Conservation (phyloP, 2,888 invertebrate species). For the Patella pellucida region DNA sequence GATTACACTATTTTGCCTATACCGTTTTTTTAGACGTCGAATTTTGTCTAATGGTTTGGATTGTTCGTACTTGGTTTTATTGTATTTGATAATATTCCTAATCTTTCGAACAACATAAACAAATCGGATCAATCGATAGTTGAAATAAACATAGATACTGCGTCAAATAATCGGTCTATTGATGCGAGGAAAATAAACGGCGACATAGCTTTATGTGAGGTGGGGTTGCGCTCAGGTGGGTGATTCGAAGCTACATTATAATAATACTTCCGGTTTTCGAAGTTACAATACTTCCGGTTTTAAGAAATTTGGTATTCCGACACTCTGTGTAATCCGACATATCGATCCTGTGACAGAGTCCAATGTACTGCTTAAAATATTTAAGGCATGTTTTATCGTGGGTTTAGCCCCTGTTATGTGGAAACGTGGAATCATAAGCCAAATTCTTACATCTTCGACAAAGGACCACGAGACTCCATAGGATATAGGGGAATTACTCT, state of each 20-base stretch:
- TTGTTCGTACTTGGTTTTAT: too few relatives aligned
- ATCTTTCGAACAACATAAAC: too few relatives aligned
- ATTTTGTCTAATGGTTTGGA: too few relatives aligned
- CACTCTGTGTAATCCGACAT: background rate
- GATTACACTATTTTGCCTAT: too few relatives aligned
- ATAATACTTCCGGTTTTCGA: too few relatives aligned
- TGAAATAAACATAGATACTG: too few relatives aligned
- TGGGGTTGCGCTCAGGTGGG: background rate
- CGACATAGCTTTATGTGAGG: background rate
- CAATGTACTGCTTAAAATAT: slow-evolving; percentile 21
- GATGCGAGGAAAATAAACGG: background rate
- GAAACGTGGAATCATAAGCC: slow-evolving; percentile 27
- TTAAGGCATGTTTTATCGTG: slow-evolving; percentile 29
- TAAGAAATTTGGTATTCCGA: too few relatives aligned
- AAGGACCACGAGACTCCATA: slow-evolving; percentile 18
- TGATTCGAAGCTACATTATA: too few relatives aligned
- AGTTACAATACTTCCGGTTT: too few relatives aligned
- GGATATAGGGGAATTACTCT: slow-evolving; percentile 30
- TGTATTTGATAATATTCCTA: background rate
- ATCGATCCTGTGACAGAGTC: background rate
- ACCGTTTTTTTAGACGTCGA: too few relatives aligned
- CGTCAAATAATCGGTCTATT: too few relatives aligned
- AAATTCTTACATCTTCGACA: slow-evolving; percentile 28
- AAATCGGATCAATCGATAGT: too few relatives aligned
- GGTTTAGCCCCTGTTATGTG: slow-evolving; percentile 24